A percentile compares a stretch with the other conserved stretches of the same genome.
These are phyloP conservation scores for Drosophila nigromelanica DNA, from an alignment of 1,140 invertebrate species.

Conservation along the genomic window DNA sequence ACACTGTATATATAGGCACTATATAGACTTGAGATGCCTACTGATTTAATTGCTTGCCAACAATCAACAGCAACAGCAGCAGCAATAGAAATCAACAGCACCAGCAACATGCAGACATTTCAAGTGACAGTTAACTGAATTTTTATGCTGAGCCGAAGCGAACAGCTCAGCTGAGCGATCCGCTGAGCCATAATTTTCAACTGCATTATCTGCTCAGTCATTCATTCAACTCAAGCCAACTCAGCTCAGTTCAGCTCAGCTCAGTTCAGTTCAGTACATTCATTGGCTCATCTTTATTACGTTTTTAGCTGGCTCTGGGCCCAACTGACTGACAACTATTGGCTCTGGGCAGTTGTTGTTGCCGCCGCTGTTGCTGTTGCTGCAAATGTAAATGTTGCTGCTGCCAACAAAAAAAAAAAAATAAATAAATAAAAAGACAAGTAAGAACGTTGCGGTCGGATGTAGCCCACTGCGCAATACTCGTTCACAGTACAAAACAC, in stretches of 20 bases:
- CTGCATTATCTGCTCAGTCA: constrained; percentile 52
- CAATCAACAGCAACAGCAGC: constrained; percentile 29
- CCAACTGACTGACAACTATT: constrained; percentile 21
- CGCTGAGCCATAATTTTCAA: constrained; percentile 40
- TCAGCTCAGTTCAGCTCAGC: neutral
- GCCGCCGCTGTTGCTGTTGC: constrained; percentile 21
- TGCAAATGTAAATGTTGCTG: constrained; percentile 26
- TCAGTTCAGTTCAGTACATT: constrained; percentile 3
- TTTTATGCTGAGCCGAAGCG: constrained; percentile 22
- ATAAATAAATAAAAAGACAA: neutral
- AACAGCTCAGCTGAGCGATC: constrained; percentile 21
- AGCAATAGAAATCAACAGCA: constrained; percentile 16
- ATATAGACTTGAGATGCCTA: constrained; percentile 34
- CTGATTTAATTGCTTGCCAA: constrained; percentile 65
- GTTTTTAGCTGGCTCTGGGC: constrained; percentile 18
- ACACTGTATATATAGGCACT: constrained; percentile 13
- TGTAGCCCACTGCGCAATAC: no score
- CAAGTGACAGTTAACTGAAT: constrained; percentile 24
- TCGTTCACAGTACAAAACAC: neutral
- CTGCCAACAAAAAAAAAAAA: constrained; percentile 1
- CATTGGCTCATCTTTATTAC: constrained; percentile 27
- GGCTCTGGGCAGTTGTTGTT: constrained; percentile 24
- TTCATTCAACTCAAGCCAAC: neutral
- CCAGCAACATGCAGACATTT: constrained; percentile 20
- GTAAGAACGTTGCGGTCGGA: no score